These are phyloP conservation scores for Alosa sapidissima DNA, from an alignment of 2,797 vertebrate genomes.

Conservation along the genomic window DNA sequence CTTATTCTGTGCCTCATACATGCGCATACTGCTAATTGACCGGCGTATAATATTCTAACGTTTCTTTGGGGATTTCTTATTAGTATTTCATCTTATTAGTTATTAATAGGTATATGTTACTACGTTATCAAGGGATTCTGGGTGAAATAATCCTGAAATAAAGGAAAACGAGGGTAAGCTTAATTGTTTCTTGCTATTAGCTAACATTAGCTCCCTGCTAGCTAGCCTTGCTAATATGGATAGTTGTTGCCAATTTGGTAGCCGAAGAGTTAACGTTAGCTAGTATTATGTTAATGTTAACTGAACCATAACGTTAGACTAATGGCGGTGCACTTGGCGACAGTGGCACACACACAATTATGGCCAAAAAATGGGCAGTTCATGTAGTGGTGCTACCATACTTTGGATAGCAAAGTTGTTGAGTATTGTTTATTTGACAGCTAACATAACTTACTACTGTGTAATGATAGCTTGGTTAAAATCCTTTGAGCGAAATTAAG, in stretches of 20 bases:
- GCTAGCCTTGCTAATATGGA: not conserved
- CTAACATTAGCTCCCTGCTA: not conserved
- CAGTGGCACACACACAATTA: not conserved
- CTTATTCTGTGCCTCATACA: conserved; percentile 19
- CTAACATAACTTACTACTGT: not conserved
- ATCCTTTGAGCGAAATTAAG: not conserved
- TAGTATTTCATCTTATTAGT: not conserved
- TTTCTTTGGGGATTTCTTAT: not conserved
- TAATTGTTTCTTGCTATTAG: not conserved
- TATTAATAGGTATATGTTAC: not conserved
- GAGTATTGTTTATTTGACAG: not conserved
- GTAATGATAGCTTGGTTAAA: not conserved
- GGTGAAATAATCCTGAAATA: not conserved
- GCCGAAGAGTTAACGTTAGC: not conserved
- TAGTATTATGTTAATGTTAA: not conserved
- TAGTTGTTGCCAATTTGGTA: not conserved
- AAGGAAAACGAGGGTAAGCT: not conserved
- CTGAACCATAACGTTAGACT: not conserved
- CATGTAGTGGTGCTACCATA: not conserved
- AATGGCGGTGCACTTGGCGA: not conserved
- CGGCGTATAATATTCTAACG: not conserved
- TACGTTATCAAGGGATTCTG: not conserved
- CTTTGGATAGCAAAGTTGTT: not conserved
- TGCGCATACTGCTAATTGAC: not conserved
- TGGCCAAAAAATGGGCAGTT: not conserved